Percentiles rank a stretch among this genome's conserved stretches.
phyloP scores from a whole-genome alignment of 2,888 invertebrate genomes.

The Drosophila subsilvestris region DNA sequence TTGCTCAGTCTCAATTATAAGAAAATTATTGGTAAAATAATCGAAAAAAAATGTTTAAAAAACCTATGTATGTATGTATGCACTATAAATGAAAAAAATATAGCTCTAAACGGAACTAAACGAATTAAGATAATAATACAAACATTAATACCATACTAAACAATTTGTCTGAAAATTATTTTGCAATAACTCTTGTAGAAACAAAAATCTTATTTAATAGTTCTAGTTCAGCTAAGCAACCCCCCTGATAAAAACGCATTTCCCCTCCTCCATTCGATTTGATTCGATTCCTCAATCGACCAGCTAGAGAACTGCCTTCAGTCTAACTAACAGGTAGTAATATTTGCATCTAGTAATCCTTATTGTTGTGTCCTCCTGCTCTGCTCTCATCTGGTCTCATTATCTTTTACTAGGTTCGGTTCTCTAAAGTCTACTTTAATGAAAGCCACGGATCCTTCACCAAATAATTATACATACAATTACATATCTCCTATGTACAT shows the following conservation, averaged over 20 bases:
- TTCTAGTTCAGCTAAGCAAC: slow-evolving; percentile 36
- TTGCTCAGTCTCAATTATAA: slow-evolving; percentile 80
- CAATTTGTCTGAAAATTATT: slow-evolving; percentile 22
- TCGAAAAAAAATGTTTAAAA: slow-evolving; percentile 28
- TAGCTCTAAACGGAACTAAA: slow-evolving; percentile 20
- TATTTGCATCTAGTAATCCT: slow-evolving; percentile 62
- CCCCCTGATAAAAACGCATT: slow-evolving; percentile 35
- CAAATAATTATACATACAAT: background rate
- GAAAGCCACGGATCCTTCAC: slow-evolving; percentile 30
- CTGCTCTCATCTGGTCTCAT: slow-evolving; percentile 19
- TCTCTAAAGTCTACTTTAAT: slow-evolving; percentile 22
- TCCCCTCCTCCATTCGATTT: background rate
- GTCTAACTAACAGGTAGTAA: slow-evolving; percentile 75
- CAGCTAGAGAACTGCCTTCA: slow-evolving; percentile 64
- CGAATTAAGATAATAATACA: slow-evolving; percentile 37
- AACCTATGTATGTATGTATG: slow-evolving; percentile 8
- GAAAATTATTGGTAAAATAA: slow-evolving; percentile 50
- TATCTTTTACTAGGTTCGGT: slow-evolving; percentile 27
- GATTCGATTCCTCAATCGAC: slow-evolving; percentile 12
- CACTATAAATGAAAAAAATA: background rate
- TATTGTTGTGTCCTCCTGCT: slow-evolving; percentile 29
- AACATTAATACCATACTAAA: slow-evolving; percentile 37
- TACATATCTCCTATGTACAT: slow-evolving; percentile 31
- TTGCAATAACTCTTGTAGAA: slow-evolving; percentile 45
- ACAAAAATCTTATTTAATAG: slow-evolving; percentile 18